Evolutionary conservation across 2,888 invertebrate species (phyloP), one percentile per base, ranked within the genome.

Genomic region (Drosophila putrida): DNA sequence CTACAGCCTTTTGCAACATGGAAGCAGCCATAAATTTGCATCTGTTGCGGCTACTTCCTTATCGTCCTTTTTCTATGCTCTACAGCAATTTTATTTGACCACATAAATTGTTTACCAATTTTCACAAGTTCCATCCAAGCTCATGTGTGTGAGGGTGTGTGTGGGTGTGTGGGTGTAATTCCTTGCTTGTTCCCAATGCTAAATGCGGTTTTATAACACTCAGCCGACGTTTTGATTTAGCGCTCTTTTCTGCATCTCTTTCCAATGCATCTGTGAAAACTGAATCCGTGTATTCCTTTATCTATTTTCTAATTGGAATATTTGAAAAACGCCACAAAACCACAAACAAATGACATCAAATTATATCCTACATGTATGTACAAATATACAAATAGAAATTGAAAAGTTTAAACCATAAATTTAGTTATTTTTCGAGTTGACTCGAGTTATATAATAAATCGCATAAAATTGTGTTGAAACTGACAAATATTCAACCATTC

Each of bases 31-130:
- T 82, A 82, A 87, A 82, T 87, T 84, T 80, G 75, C 55, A 71
- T 70, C 60, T 68, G 83, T 61, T 77, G 78, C 81, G 78, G 71
- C 60, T 69, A 64, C 70, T 63, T 67, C 59, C 62, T 55, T 60
- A 46, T 67, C 53, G 53, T 61, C 15, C 39, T 50, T 59, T 46
- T 8, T 54, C 47, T 54, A 55, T 57, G 47, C 65, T 64, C 51
- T 63, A 49, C 46, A 70, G 67, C 74, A 71, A 69, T 83, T 89
- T 84, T 84, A 89, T 85, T 89, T 85, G 82, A 87, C 88, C 85
- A 79, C 85, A 85, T 89, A 85, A 89, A 89, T 85, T 85, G 85
- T 87, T 85, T 85, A 85, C 85, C 89, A 85, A 85, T 85, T 85
- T 85, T 89, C 88, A 77, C 84, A 83, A 89, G 71, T 72, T 38